Conservation (phyloP, 2,888 invertebrate genomes). For the Mimumesa dahlbomi region DNA sequence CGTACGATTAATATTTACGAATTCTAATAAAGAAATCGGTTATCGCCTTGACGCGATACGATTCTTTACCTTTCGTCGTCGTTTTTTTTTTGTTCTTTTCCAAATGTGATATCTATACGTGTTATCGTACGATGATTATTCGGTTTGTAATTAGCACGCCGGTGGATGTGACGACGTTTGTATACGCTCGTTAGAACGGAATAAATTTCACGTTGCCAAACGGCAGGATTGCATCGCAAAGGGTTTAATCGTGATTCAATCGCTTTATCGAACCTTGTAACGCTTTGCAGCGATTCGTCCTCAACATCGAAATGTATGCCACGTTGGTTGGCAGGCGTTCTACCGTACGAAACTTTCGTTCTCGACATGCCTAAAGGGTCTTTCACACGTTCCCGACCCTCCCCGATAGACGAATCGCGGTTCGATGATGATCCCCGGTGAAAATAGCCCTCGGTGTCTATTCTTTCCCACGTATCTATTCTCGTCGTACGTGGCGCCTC, state of each 20-base stretch:
- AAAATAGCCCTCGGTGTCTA: slow-evolving; percentile 56
- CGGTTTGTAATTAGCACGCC: too few relatives aligned
- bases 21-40: slow-evolving; percentile 21
- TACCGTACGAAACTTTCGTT: slow-evolving; percentile 55
- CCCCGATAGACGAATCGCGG: slow-evolving; percentile 49
- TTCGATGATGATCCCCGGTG: slow-evolving; percentile 59
- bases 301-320: slow-evolving; percentile 62
- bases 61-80: too few relatives aligned
- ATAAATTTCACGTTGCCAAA: slow-evolving; percentile 10
- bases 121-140: too few relatives aligned
- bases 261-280: slow-evolving; percentile 56
- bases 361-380: slow-evolving; percentile 54
- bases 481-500: slow-evolving; percentile 56
- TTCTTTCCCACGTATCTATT: slow-evolving; percentile 59
- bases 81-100: too few relatives aligned
- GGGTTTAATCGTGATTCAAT: slow-evolving; percentile 45
- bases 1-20: slow-evolving; percentile 29
- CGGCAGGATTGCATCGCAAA: too few relatives aligned
- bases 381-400: slow-evolving; percentile 52
- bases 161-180: too few relatives aligned
- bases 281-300: slow-evolving; percentile 54
- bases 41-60: slow-evolving; percentile 9
- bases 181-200: too few relatives aligned
- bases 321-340: slow-evolving; percentile 36
- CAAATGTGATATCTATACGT: too few relatives aligned